Evolutionary conservation across 2,113 vertebrate genomes (phyloP).

Genomic region (Leptobrachium ailaonicum): DNA sequence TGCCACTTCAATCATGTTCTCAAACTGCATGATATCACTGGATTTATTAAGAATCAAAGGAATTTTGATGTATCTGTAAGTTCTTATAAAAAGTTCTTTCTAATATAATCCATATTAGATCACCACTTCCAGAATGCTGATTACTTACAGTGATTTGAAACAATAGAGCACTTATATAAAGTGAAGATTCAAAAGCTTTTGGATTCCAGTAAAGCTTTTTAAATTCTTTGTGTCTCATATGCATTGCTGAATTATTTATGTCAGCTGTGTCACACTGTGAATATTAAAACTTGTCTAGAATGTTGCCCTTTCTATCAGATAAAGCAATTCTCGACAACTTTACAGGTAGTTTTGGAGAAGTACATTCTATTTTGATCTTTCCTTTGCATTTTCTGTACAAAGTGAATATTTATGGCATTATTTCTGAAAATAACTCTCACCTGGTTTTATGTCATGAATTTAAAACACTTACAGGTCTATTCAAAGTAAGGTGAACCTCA

Average conservation of each 20-base stretch:
- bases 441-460: too few species aligned
- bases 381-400: too few species aligned
- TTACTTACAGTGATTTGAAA: conserved; percentile 13
- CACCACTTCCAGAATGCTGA: not conserved
- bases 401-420: too few species aligned
- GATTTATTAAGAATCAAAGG: conserved; percentile 8
- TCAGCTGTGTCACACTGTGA: conserved; percentile 5
- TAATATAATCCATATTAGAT: not conserved
- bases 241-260: conserved; percentile 13
- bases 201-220: conserved; percentile 1
- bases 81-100: not conserved
- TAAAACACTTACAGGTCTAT: too few species aligned
- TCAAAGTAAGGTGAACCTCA: too few species aligned
- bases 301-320: not conserved
- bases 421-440: too few species aligned
- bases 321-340: too few species aligned
- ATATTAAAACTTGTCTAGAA: conserved; percentile 6
- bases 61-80: conserved; percentile 11
- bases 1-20: conserved; percentile 26
- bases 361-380: too few species aligned
- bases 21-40: conserved; percentile 3
- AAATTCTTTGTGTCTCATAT: not conserved
- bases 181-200: not conserved
- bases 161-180: not conserved
- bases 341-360: too few species aligned